Evolutionary conservation across 2,797 vertebrate genomes (phyloP).

Genomic region (Trichosurus vulpecula): DNA sequence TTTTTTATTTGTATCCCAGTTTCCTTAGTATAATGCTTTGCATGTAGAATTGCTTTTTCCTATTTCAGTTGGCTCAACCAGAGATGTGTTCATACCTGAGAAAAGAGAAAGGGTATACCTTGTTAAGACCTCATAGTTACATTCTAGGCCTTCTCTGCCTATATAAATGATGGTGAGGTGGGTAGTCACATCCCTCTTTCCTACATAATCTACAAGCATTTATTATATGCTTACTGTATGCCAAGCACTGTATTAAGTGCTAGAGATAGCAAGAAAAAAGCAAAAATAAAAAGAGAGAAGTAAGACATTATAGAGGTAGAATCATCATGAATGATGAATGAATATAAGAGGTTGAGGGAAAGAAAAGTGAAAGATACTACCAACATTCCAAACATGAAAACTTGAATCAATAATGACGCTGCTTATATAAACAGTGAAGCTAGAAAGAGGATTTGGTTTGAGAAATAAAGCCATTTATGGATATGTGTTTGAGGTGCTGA

Average conservation of each 20-base stretch:
- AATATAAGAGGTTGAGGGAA: not conserved
- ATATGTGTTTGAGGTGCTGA: not conserved
- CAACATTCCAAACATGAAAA: not conserved
- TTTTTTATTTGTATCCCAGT: not conserved
- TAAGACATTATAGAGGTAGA: not conserved
- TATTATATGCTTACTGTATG: not conserved
- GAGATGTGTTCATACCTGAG: not conserved
- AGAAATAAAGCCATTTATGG: not conserved
- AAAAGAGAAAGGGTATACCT: not conserved
- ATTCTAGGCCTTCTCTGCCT: not conserved
- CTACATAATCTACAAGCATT: not conserved
- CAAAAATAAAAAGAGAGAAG: not conserved
- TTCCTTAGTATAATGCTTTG: not conserved
- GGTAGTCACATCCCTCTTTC: not conserved
- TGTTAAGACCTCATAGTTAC: not conserved
- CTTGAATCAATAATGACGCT: not conserved
- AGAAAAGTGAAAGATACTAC: not conserved
- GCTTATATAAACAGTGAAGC: not conserved
- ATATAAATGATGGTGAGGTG: not conserved
- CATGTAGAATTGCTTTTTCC: not conserved
- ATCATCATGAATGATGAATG: not conserved
- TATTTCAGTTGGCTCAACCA: not conserved
- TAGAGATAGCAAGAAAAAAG: not conserved
- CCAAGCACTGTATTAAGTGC: not conserved
- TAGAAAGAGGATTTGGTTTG: not conserved